Evolutionary conservation across 2,113 vertebrate species (phyloP).

Genomic region (Brachypodius melanocephalos): DNA sequence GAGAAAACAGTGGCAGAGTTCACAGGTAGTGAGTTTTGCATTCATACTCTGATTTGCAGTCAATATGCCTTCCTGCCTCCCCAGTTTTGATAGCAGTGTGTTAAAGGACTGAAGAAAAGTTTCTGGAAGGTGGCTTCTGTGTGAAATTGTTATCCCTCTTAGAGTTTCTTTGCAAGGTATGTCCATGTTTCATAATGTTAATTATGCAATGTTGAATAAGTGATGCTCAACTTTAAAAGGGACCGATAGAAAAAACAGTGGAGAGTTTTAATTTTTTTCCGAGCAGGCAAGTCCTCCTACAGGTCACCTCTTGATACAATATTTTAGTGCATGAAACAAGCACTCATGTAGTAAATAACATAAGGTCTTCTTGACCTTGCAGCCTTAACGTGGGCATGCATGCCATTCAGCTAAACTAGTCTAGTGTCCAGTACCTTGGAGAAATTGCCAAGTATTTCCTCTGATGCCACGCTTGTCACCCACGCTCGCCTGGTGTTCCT

Average conservation of each 20-base stretch:
- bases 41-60: neutral
- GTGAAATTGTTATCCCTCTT: neutral
- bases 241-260: neutral
- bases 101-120: neutral
- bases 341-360: neutral
- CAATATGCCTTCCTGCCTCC: neutral
- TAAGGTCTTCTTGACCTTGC: neutral
- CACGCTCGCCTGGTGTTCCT: neutral
- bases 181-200: neutral
- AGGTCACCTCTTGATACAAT: neutral
- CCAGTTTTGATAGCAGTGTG: neutral
- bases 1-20: neutral
- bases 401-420: neutral
- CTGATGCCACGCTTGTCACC: slow-evolving; percentile 10
- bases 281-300: neutral
- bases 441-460: slow-evolving; percentile 56
- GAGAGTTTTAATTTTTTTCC: neutral
- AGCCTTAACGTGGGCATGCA: neutral
- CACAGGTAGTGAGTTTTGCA: neutral
- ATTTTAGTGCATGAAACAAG: neutral
- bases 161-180: neutral
- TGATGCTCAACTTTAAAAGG: neutral
- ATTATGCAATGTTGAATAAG: neutral
- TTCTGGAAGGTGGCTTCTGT: neutral
- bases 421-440: slow-evolving; percentile 25